A percentile compares a stretch with the other conserved stretches of the same genome.
Evolutionary conservation across 2,888 invertebrate genomes (phyloP).

Genomic region (Acrobasis repandana): DNA sequence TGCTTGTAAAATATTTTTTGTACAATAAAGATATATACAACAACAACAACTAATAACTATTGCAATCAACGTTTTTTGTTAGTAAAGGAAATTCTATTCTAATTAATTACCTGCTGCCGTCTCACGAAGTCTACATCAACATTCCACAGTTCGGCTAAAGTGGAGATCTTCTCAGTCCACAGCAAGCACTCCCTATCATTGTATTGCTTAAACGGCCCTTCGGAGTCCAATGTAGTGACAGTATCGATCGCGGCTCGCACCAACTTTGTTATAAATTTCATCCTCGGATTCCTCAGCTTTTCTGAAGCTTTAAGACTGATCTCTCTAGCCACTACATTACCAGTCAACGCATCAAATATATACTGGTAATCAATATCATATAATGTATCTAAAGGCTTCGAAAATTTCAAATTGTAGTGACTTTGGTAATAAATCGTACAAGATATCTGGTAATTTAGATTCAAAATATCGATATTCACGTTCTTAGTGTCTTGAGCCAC

Average conservation of each 20-base stretch:
- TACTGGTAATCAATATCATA: conserved; percentile 89
- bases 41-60: too few relatives aligned
- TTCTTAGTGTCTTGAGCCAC: conserved; percentile 89
- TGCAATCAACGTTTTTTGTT: too few relatives aligned
- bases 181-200: conserved; percentile 64
- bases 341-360: conserved; percentile 76
- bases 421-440: conserved; percentile 90
- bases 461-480: conserved; percentile 89
- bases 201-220: conserved; percentile 69
- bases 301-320: conserved; percentile 86
- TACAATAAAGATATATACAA: too few relatives aligned
- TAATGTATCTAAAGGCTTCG: conserved; percentile 87
- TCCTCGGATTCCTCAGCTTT: conserved; percentile 86
- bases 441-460: conserved; percentile 91
- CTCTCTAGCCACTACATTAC: conserved; percentile 71
- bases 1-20: too few relatives aligned
- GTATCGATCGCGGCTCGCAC: conserved; percentile 89
- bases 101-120: conserved; percentile 87
- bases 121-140: conserved; percentile 88
- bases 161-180: conserved; percentile 89
- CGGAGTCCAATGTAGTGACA: conserved; percentile 84
- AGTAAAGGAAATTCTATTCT: background rate
- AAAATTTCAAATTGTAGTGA: conserved; percentile 88
- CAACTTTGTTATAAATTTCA: conserved; percentile 88
- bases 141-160: conserved; percentile 89